A percentile compares a stretch with the other conserved stretches of the same genome.
Evolutionary conservation across 2,888 invertebrate genomes (phyloP).

Genomic region (Hydraecia micacea): DNA sequence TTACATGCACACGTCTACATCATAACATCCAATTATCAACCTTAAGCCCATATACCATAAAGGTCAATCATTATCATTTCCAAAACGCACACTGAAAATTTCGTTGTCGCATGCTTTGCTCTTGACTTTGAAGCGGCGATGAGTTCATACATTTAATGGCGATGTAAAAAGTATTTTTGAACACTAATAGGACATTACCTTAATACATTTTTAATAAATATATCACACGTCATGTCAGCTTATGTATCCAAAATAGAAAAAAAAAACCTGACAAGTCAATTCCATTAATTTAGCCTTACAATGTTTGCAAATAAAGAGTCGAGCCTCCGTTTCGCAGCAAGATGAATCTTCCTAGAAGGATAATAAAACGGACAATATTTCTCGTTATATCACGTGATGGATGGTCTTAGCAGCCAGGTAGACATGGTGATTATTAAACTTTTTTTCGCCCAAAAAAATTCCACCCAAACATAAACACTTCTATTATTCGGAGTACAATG

Average conservation of each 20-base stretch:
- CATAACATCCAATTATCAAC: slow-evolving; percentile 62
- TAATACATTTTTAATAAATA: slow-evolving; percentile 32
- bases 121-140: slow-evolving; percentile 43
- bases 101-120: slow-evolving; percentile 48
- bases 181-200: slow-evolving; percentile 59
- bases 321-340: slow-evolving; percentile 76
- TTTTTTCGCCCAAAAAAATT: slow-evolving; percentile 76
- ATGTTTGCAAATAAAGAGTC: slow-evolving; percentile 88
- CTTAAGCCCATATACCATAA: slow-evolving; percentile 56
- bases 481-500: slow-evolving; percentile 85
- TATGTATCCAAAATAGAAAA: slow-evolving; percentile 17
- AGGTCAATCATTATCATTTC: slow-evolving; percentile 39
- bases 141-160: slow-evolving; percentile 59
- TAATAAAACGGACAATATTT: slow-evolving; percentile 81
- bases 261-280: slow-evolving; percentile 72
- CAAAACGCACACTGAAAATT: slow-evolving; percentile 26
- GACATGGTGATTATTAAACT: slow-evolving; percentile 79
- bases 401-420: slow-evolving; percentile 85
- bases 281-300: slow-evolving; percentile 74
- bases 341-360: slow-evolving; percentile 77
- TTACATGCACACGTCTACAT: slow-evolving; percentile 66
- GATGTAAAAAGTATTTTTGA: slow-evolving; percentile 62
- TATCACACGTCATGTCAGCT: slow-evolving; percentile 40
- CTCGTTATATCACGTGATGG: slow-evolving; percentile 87
- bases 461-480: slow-evolving; percentile 88